These are phyloP conservation scores for Cyprinodon diabolis DNA, from an alignment of 2,797 vertebrate genomes.

Conservation along the genomic window DNA sequence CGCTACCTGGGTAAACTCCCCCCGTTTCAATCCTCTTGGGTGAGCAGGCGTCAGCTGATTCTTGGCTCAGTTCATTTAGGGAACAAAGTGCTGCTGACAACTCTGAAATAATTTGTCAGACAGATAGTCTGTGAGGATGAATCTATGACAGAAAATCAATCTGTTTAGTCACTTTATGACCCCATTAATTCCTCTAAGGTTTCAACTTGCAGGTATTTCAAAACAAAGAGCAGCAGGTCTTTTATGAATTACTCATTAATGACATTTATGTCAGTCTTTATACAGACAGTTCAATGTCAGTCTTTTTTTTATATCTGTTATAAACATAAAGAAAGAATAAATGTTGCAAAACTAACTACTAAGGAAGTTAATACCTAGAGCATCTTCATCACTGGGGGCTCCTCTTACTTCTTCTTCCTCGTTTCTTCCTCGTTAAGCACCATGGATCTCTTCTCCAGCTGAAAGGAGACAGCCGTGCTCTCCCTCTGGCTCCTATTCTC, in stretches of 20 bases:
- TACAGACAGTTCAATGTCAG: no score
- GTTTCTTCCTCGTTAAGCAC: conserved; percentile 32
- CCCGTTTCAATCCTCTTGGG: conserved; percentile 21
- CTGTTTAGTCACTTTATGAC: conserved; percentile 14
- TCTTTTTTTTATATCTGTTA: background rate
- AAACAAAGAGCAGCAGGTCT: conserved; percentile 5
- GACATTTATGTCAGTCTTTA: background rate
- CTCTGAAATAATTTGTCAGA: conserved; percentile 6
- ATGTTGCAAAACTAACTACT: background rate
- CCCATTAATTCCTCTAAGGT: conserved; percentile 35
- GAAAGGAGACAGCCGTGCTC: conserved; percentile 34
- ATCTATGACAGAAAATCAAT: background rate
- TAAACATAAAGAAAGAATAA: background rate
- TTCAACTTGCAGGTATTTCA: conserved; percentile 27
- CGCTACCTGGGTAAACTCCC: conserved; percentile 36
- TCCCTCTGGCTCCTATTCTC: conserved; percentile 39
- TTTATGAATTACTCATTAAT: background rate
- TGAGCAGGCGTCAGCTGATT: conserved; percentile 22
- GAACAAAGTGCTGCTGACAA: conserved; percentile 2
- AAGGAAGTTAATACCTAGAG: conserved; percentile 40
- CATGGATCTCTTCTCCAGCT: conserved; percentile 26
- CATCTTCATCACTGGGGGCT: conserved; percentile 20
- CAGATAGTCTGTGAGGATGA: background rate
- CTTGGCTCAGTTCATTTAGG: conserved; percentile 28
- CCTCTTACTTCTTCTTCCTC: conserved; percentile 12